These are phyloP conservation scores for Lophochroa leadbeateri DNA, from an alignment of 2,113 vertebrate genomes.

Conservation along the genomic window DNA sequence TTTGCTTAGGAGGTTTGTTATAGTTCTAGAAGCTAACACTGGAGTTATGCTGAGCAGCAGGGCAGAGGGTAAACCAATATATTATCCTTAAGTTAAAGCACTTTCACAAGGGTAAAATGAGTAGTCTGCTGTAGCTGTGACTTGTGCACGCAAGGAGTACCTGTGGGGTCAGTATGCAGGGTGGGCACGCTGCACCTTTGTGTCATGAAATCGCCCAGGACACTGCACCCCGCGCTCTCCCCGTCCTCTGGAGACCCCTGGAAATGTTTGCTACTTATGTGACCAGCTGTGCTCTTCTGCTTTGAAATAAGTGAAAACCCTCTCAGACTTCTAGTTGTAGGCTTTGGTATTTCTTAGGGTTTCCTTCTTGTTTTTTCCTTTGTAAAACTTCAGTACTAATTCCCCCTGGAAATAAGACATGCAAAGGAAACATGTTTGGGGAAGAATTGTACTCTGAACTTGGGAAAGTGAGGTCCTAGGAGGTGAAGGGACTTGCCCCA, in stretches of 20 bases:
- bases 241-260: neutral
- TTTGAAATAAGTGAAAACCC: neutral
- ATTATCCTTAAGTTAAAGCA: constrained; percentile 7
- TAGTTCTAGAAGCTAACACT: neutral
- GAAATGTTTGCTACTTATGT: neutral
- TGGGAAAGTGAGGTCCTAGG: neutral
- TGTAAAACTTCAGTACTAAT: neutral
- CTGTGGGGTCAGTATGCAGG: accelerated
- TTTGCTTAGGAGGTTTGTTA: constrained; percentile 41
- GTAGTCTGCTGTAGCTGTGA: neutral
- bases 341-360: neutral
- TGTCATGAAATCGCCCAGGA: neutral
- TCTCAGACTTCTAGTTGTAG: neutral
- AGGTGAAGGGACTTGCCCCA: neutral
- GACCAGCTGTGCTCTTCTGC: neutral
- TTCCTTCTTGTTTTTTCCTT: neutral
- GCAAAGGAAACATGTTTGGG: neutral
- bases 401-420: neutral
- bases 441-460: neutral
- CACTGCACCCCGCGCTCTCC: neutral
- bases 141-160: neutral
- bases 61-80: constrained; percentile 33
- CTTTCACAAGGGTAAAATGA: neutral
- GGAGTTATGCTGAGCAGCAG: neutral
- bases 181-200: neutral